Evolutionary conservation across 2,113 vertebrate species (phyloP), one percentile per base, ranked within the genome.

Genomic region (Marmota flaviventris): DNA sequence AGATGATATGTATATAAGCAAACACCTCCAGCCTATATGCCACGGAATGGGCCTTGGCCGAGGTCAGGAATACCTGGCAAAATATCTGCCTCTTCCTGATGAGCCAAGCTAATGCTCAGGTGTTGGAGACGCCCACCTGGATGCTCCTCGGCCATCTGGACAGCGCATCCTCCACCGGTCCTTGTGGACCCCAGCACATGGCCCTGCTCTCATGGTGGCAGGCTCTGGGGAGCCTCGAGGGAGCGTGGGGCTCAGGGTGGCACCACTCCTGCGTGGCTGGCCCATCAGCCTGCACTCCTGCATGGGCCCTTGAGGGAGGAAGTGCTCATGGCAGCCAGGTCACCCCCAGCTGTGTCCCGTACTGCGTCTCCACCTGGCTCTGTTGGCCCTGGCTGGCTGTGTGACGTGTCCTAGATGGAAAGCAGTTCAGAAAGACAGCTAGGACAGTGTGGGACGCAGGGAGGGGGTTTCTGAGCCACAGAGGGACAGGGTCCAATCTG

Each of bases 191-290:
- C 73, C 9, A 81, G 61, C 5, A 2, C 45, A 4, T 1, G n/a
- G 11, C 4, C 42, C 22, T 45, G 32, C 32, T n/a, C 29, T n/a
- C 48, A 12, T 3, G 0, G 7, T n/a, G 1, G 29, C 32, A 42
- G 37, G 20, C 11, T 29, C 18, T 12, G 29, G 63, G 56, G 39
- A 32, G 69, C 29, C 4, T 70, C 37, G 37, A 48, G 18, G 65
- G 72, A 70, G 5, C 8, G 0, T 48, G 56, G 42, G 25, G 27
- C 58, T 53, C 0, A 5, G 42, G 2, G 27, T 48, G 67, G 51
- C 39, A 7, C 51, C 0, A 0, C 48, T 45, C 17, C 27, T 39
- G 45, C 8, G 0, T 39, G 1, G 32, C 24, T 34, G 56, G 77
- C n/a, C 32, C 0, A 32, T 63, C 18, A 34, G 20, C 42, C 53